phyloP scores from a whole-genome alignment of 2,113 vertebrate genomes.

The Sapajus apella region DNA sequence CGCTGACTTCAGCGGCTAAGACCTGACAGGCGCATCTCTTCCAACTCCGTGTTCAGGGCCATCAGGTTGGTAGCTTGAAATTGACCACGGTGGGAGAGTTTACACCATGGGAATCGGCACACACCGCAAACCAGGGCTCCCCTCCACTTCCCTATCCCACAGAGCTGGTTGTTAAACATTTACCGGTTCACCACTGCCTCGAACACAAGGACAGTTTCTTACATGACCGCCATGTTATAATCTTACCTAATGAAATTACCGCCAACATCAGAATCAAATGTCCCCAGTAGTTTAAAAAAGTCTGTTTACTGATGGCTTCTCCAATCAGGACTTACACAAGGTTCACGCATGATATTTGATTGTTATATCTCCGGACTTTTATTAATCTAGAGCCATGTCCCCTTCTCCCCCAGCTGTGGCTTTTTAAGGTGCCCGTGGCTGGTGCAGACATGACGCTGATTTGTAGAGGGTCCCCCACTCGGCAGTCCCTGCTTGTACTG shows the following conservation, averaged over 20 bases:
- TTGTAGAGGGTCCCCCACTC: not conserved
- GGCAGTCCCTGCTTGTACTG: not conserved
- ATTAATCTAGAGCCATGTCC: not conserved
- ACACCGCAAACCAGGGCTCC: no score
- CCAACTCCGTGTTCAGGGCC: not conserved
- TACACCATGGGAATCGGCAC: not conserved
- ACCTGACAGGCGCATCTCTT: not conserved
- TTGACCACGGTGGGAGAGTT: not conserved
- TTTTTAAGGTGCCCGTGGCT: not conserved
- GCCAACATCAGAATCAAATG: not conserved
- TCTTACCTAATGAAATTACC: not conserved
- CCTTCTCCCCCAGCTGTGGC: not conserved
- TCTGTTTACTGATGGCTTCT: not conserved
- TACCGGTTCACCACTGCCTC: accelerated
- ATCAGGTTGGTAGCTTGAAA: not conserved
- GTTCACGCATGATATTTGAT: not conserved
- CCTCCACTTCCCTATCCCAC: not conserved
- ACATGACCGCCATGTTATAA: accelerated
- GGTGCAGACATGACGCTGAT: not conserved
- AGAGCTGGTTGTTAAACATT: not conserved
- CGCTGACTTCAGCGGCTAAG: not conserved
- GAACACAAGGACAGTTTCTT: not conserved
- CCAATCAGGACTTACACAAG: not conserved
- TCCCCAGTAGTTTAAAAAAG: not conserved
- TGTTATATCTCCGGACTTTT: not conserved